Conservation (phyloP, 2,888 invertebrate genomes). For the Drepanosiphum platanoidis region DNA sequence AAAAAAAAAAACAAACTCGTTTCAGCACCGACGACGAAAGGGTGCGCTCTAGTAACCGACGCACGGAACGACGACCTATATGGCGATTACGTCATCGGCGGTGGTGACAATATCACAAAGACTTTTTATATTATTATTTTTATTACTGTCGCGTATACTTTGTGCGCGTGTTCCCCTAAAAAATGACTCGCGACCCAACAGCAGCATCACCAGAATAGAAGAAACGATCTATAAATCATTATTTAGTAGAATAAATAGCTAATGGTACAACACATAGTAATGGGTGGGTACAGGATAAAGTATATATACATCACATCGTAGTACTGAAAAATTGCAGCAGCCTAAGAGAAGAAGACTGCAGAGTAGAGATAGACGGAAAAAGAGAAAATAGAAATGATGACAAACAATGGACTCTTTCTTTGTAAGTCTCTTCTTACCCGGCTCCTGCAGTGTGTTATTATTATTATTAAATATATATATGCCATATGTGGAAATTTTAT, state of each 20-base stretch:
- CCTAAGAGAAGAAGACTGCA: neutral
- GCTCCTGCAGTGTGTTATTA: neutral
- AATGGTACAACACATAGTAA: neutral
- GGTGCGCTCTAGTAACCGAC: conserved; percentile 32
- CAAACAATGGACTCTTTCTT: neutral
- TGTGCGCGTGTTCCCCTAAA: neutral
- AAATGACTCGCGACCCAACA: conserved; percentile 8
- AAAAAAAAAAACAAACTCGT: neutral
- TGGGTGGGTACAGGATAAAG: neutral
- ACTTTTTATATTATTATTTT: neutral
- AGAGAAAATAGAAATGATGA: neutral
- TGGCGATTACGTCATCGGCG: conserved; percentile 3
- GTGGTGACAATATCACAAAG: conserved; percentile 10
- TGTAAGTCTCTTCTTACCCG: neutral
- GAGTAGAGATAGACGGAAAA: neutral
- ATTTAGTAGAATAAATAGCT: neutral
- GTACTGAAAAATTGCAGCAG: neutral
- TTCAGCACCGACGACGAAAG: neutral
- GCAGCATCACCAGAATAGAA: neutral
- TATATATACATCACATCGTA: neutral
- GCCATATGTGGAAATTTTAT: neutral
- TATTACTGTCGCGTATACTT: neutral
- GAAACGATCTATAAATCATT: neutral
- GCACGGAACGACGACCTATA: conserved; percentile 1
- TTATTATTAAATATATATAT: neutral